phyloP scores from a whole-genome alignment of 2,113 vertebrate species.

The Hystrix brachyura region DNA sequence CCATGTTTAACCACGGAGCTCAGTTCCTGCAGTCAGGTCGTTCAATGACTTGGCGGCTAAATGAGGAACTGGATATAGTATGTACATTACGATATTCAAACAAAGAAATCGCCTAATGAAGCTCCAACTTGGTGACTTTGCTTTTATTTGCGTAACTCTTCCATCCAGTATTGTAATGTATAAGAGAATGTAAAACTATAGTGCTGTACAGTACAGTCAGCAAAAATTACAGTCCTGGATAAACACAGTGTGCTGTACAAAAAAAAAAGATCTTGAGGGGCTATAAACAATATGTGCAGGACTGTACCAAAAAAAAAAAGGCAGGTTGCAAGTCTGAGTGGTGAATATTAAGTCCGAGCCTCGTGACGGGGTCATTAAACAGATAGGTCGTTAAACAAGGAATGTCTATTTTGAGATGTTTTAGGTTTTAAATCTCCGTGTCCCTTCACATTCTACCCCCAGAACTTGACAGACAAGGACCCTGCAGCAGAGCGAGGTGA shows the following conservation, averaged over 20 bases:
- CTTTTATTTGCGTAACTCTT: background rate
- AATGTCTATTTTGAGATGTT: no score
- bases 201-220: background rate
- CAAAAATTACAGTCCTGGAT: background rate
- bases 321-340: background rate
- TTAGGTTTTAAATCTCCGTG: rapidly evolving
- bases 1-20: background rate
- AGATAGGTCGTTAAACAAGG: no score
- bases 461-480: background rate
- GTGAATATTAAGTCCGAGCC: no score
- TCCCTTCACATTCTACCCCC: background rate
- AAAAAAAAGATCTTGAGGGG: background rate
- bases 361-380: background rate
- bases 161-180: background rate
- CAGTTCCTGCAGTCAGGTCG: background rate
- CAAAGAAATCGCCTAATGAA: background rate
- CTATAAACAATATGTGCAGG: background rate
- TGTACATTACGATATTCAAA: background rate
- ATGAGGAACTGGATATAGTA: background rate
- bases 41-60: no score
- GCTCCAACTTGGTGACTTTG: background rate
- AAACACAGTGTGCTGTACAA: background rate
- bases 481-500: background rate
- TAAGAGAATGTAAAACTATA: background rate
- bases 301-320: background rate